Percentiles rank a stretch among this genome's conserved stretches.
These are phyloP conservation scores for Trachelus tabidus DNA, from an alignment of 2,888 invertebrate genomes.

Conservation along the genomic window DNA sequence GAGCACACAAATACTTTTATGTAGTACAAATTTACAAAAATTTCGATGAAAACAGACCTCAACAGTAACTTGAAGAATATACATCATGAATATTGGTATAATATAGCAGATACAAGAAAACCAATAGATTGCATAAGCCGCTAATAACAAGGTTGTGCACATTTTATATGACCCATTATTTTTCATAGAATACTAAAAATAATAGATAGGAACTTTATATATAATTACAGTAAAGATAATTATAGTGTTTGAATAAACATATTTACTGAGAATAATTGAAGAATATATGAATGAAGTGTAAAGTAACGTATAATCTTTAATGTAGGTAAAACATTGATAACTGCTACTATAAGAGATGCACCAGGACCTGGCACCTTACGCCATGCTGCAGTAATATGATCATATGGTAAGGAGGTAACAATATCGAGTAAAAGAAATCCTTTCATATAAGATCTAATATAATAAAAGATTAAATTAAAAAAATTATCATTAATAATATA, in stretches of 20 bases:
- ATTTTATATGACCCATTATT: slow-evolving; percentile 43
- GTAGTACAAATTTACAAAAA: not conserved
- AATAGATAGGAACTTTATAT: slow-evolving; percentile 10
- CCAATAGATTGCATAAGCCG: slow-evolving; percentile 54
- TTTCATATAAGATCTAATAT: slow-evolving; percentile 43
- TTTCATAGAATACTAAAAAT: slow-evolving; percentile 46
- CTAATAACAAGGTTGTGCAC: slow-evolving; percentile 43
- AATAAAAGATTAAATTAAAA: not conserved
- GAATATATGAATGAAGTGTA: slow-evolving; percentile 41
- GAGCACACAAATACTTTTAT: not conserved
- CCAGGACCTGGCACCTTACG: slow-evolving; percentile 46
- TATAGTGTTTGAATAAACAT: not conserved
- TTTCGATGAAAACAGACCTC: slow-evolving; percentile 13
- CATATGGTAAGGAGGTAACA: slow-evolving; percentile 56
- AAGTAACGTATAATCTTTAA: slow-evolving; percentile 51
- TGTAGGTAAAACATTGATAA: slow-evolving; percentile 52
- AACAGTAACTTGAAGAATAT: slow-evolving; percentile 25
- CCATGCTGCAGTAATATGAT: slow-evolving; percentile 50
- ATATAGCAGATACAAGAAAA: slow-evolving; percentile 52
- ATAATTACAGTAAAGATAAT: not conserved
- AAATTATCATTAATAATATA: not conserved
- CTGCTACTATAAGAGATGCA: slow-evolving; percentile 29
- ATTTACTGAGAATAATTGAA: slow-evolving; percentile 47
- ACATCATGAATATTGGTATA: slow-evolving; percentile 44
- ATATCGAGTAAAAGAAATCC: slow-evolving; percentile 48